A percentile compares a stretch with the other conserved stretches of the same genome.
phyloP scores from a whole-genome alignment of 2,888 invertebrate genomes.

The Parnassius apollo region DNA sequence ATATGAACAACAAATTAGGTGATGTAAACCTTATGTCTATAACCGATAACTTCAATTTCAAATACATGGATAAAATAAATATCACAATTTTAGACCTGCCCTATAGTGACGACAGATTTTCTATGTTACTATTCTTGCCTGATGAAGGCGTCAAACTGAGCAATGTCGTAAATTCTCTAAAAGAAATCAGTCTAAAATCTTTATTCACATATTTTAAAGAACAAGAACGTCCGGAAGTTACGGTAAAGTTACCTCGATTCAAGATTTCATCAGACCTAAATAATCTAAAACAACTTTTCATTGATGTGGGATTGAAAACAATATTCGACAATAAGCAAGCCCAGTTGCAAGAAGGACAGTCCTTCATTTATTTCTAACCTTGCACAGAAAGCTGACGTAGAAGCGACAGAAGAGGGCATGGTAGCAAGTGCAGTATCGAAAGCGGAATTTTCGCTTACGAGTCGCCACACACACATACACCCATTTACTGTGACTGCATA shows the following conservation, averaged over 20 bases:
- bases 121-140: conserved; percentile 84
- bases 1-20: conserved; percentile 46
- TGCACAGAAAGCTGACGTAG: conserved; percentile 65
- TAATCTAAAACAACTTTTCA: conserved; percentile 66
- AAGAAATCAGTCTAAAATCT: conserved; percentile 59
- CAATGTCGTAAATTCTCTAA: conserved; percentile 73
- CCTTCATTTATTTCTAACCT: conserved; percentile 53
- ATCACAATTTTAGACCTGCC: conserved; percentile 61
- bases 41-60: conserved; percentile 41
- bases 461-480: conserved; percentile 14
- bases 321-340: conserved; percentile 54
- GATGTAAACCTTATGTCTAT: conserved; percentile 61
- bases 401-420: conserved; percentile 65
- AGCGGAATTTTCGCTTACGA: conserved; percentile 42
- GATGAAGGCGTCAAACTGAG: conserved; percentile 59
- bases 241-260: conserved; percentile 82
- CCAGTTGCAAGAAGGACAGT: conserved; percentile 49
- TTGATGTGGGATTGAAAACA: conserved; percentile 60
- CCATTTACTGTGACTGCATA: conserved; percentile 51
- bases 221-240: conserved; percentile 60
- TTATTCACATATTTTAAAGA: conserved; percentile 66
- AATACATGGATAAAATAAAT: conserved; percentile 40
- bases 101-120: conserved; percentile 66
- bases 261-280: conserved; percentile 72
- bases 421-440: conserved; percentile 49